Evolutionary conservation across 2,797 vertebrate genomes (phyloP).

Genomic region (Pipistrellus kuhlii): DNA sequence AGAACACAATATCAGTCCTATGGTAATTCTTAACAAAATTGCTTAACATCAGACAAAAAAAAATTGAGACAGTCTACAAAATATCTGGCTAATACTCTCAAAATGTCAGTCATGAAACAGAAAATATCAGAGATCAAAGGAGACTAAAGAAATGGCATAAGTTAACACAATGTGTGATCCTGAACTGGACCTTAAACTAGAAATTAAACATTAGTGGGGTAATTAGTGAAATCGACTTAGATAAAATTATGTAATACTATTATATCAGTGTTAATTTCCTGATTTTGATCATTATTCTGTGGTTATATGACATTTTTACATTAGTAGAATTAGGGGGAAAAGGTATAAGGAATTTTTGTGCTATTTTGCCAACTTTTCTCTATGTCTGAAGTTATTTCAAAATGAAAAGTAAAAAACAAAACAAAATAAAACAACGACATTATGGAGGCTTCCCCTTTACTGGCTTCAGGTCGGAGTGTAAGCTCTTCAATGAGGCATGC

Average conservation of each 20-base stretch:
- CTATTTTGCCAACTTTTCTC: slow-evolving; percentile 17
- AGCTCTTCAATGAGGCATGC: neutral
- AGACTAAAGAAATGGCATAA: neutral
- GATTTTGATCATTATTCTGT: neutral
- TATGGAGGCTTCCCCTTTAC: neutral
- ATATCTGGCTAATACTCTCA: neutral
- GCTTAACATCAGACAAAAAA: slow-evolving; percentile 7
- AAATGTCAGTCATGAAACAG: neutral
- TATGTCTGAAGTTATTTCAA: slow-evolving; percentile 19
- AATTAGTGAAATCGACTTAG: neutral
- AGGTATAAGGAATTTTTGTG: neutral
- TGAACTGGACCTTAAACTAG: neutral
- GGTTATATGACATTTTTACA: neutral
- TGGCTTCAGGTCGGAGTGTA: neutral
- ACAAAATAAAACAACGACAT: neutral
- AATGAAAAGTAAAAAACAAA: neutral
- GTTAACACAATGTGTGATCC: neutral
- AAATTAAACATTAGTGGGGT: neutral
- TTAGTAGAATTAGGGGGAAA: neutral
- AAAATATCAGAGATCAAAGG: neutral
- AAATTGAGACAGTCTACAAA: neutral
- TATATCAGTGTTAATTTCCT: neutral
- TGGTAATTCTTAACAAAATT: neutral
- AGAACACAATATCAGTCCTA: neutral
- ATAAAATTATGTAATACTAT: neutral